Evolutionary conservation across 2,888 invertebrate species (phyloP), one percentile per base, ranked within the genome.

Genomic region (Lomographa bimaculata): DNA sequence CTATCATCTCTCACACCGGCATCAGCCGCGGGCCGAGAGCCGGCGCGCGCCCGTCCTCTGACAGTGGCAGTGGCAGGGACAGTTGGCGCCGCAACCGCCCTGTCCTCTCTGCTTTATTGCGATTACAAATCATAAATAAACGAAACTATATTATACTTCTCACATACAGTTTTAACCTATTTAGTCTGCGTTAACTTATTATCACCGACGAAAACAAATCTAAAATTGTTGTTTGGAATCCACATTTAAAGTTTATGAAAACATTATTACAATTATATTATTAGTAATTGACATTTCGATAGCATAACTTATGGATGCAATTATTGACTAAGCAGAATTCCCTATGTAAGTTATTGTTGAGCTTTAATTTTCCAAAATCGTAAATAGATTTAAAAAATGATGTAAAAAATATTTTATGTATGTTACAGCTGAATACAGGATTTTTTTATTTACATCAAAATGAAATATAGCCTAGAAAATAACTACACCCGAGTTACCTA

Each of bases 111-210:
- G 30, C 26, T 35, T 12, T 24, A 14, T 25, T 14, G 23, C 27
- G 24, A 26, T 41, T 49, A 41, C 37, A 57, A 53, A 51, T 60
- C 54, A 58, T 57, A 54, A 57, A 62, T 56, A 60, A 78, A 76
- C 73, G 67, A 72, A 83, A 84, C 84, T 71, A 86, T 87, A 86
- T 87, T 85, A 86, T 87, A 87, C 82, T 83, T 82, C 82, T 80
- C 81, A 79, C 75, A 51, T 54, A 54, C 42, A 45, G 32, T 39
- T 42, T 27, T 39, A 37, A 41, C 20, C 69, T 72, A 60, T 65
- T 50, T 60, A 64, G 38, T 43, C 46, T 39, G 43, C 42, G 35
- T 50, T 45, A 46, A 40, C 42, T 28, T 46, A 35, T 47, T 47
- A 32, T 42, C 38, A 49, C 36, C 39, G 34, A 53, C 16, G 24